Evolutionary conservation across 2,888 invertebrate genomes (phyloP).

Genomic region (Drosophila borealis): DNA sequence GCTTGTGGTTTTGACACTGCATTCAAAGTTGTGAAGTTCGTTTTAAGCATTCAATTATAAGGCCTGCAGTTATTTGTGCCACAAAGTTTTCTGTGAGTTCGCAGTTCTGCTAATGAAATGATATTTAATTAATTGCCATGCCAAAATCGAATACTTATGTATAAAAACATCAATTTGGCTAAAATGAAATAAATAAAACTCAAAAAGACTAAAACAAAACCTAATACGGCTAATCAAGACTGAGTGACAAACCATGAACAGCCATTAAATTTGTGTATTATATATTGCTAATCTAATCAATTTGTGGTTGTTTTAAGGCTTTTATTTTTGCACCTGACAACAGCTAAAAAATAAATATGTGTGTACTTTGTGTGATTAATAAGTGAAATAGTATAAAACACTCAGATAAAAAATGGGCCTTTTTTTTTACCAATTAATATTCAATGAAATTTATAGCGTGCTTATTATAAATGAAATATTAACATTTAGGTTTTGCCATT

Average conservation of each 20-base stretch:
- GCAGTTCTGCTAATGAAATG: slow-evolving; percentile 6
- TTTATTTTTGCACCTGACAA: slow-evolving; percentile 33
- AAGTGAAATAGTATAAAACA: not conserved
- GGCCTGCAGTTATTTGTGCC: not conserved
- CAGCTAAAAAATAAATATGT: slow-evolving; percentile 11
- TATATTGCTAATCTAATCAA: slow-evolving; percentile 56
- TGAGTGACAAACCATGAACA: slow-evolving; percentile 35
- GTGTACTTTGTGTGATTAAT: slow-evolving; percentile 8
- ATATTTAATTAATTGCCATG: slow-evolving; percentile 28
- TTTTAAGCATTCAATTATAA: slow-evolving; percentile 15
- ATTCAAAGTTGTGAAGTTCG: slow-evolving; percentile 2
- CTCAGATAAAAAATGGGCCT: too few relatives aligned
- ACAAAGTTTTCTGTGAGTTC: not conserved
- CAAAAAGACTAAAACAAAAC: not conserved
- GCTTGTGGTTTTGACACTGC: slow-evolving; percentile 20
- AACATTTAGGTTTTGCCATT: not conserved
- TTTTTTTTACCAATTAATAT: too few relatives aligned
- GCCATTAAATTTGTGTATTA: slow-evolving; percentile 23
- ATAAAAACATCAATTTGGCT: slow-evolving; percentile 19
- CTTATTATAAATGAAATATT: not conserved
- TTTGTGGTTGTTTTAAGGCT: slow-evolving; percentile 17
- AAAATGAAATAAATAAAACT: not conserved
- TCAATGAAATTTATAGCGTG: too few relatives aligned
- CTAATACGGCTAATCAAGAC: slow-evolving; percentile 48
- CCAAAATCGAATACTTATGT: slow-evolving; percentile 6